phyloP scores from a whole-genome alignment of 2,888 invertebrate species.

The Diachrysia chrysitis region DNA sequence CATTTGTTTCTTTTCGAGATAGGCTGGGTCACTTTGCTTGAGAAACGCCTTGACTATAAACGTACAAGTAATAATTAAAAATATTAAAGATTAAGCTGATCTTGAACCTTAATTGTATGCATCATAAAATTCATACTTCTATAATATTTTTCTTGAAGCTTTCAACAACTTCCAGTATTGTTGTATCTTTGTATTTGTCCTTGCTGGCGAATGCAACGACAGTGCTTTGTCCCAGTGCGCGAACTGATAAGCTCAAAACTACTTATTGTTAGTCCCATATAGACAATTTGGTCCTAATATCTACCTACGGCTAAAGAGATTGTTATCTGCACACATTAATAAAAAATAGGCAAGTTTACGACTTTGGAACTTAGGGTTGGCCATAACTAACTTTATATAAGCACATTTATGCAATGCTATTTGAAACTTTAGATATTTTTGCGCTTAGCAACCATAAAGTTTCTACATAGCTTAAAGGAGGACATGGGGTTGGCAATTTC shows the following conservation, averaged over 20 bases:
- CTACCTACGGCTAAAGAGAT: not conserved
- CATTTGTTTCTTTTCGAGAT: constrained; percentile 2
- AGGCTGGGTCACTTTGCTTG: not conserved
- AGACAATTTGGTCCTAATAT: constrained; percentile 51
- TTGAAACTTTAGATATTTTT: no score
- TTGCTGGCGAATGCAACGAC: constrained; percentile 84
- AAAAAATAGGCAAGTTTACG: not conserved
- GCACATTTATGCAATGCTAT: no score
- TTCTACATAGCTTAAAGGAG: no score
- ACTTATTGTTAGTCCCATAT: constrained; percentile 66
- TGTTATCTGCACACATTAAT: not conserved
- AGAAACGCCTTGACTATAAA: not conserved
- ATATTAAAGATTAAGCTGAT: not conserved
- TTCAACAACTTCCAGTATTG: constrained; percentile 65
- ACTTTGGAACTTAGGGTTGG: not conserved
- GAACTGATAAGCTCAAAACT: constrained; percentile 81
- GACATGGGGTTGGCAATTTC: no score
- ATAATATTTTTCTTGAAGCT: not conserved
- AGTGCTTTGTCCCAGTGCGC: constrained; percentile 81
- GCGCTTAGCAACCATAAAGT: no score
- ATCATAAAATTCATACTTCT: not conserved
- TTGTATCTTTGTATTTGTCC: constrained; percentile 75
- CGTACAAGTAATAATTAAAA: not conserved
- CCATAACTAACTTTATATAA: not conserved
- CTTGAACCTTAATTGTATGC: not conserved